Conservation (phyloP, 23 tunicate species). For the Diplosoma virens region DNA sequence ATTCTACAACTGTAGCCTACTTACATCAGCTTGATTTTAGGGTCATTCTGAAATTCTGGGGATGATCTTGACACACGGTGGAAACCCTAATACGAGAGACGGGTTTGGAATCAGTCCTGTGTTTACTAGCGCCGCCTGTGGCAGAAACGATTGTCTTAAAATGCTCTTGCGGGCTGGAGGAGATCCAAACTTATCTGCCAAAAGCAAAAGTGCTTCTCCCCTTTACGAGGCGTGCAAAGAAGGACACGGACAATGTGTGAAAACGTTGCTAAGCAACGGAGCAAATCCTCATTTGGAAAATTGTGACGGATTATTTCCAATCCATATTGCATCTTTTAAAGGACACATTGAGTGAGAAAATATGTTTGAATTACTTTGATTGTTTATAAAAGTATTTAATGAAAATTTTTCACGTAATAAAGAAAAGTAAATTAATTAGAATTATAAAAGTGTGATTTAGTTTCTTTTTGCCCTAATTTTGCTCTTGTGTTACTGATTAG, state of each 20-base stretch:
- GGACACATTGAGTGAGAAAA: conserved; percentile 55
- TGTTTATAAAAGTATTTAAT: no score
- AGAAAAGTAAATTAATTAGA: no score
- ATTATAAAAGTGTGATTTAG: no score
- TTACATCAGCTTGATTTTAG: no score
- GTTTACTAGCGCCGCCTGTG: conserved; percentile 86
- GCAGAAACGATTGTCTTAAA: conserved; percentile 63
- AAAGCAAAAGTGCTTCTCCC: conserved; percentile 73
- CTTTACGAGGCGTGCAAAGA: conserved; percentile 90
- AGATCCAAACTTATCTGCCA: conserved; percentile 69
- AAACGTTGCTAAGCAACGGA: conserved; percentile 47
- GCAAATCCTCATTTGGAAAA: conserved; percentile 80
- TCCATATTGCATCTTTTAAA: conserved; percentile 62
- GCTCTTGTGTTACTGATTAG: no score
- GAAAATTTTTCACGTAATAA: no score
- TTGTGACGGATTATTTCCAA: conserved; percentile 79
- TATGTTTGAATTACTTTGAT: no score
- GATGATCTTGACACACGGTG: conserved; percentile 48
- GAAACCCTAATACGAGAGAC: conserved; percentile 63
- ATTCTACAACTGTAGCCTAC: no score
- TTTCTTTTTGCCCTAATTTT: no score
- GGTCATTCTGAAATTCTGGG: conserved; percentile 51
- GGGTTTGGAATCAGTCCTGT: conserved; percentile 80
- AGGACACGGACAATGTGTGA: conserved; percentile 63
- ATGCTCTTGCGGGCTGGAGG: conserved; percentile 63